phyloP scores from a whole-genome alignment of 2,113 vertebrate genomes.

The Calidris pygmaea region DNA sequence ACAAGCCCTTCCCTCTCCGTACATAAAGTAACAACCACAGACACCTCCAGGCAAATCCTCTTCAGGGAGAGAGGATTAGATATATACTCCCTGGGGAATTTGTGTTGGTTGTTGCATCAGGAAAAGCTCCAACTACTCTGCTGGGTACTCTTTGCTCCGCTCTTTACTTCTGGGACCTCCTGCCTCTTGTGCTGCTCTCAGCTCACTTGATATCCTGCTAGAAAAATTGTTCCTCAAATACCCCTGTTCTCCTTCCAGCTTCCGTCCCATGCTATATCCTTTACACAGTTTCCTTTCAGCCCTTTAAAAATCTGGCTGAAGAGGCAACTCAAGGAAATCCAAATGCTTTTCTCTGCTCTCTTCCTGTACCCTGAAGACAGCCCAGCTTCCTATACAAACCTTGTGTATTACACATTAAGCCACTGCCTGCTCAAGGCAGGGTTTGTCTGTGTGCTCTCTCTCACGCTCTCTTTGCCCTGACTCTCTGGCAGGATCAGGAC shows the following conservation, averaged over 20 bases:
- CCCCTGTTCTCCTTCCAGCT: constrained; percentile 18
- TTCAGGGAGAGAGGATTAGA: not conserved
- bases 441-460: constrained; percentile 40
- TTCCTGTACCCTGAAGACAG: constrained; percentile 57
- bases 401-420: constrained; percentile 32
- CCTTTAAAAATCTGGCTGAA: constrained; percentile 25
- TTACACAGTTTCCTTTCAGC: constrained; percentile 27
- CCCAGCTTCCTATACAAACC: constrained; percentile 51
- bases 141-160: not conserved
- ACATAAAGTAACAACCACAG: not conserved
- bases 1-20: not conserved
- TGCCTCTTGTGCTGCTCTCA: constrained; percentile 20
- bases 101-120: not conserved
- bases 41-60: not conserved
- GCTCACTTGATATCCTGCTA: not conserved
- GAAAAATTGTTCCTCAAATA: not conserved
- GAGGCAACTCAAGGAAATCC: constrained; percentile 37
- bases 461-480: constrained; percentile 55
- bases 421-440: constrained; percentile 26
- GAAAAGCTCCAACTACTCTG: not conserved
- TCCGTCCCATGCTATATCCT: not conserved
- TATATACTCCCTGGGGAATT: constrained; percentile 17
- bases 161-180: not conserved
- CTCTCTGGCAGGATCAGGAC: constrained; percentile 50
- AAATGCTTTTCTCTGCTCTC: constrained; percentile 47